Base-by-base conservation (phyloP, 1,140 invertebrate species). In the Aphelinus certus region DNA sequence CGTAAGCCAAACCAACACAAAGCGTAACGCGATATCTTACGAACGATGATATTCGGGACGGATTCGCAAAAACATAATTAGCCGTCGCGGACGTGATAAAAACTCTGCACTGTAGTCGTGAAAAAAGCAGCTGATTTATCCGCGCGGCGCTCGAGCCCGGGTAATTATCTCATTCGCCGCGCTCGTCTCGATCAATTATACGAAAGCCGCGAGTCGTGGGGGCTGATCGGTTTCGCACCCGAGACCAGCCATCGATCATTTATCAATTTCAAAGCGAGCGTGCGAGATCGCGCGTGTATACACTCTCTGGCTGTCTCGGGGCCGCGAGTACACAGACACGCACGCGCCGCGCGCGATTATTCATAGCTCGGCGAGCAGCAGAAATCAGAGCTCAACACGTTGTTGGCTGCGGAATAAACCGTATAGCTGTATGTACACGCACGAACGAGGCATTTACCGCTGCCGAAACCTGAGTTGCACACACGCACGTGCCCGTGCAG, bases 221-320 rank as follows among this genome's bases (percentile, higher is more conserved):
- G 26, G 26, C 26, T 26, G 26, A 26, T 26, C 26, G 26, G 26
- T 26, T 26, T 26, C 26, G 26, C 26, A 26, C 26, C 0, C 26
- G 26, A 26, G 26, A 26, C 26, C 42, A 7, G 26, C 42, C 66
- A 70, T 70, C 68, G 68, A 70, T 70, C 47, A 70, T 70, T 70
- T 70, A 61, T 70, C 68, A 70, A 61, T 70, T 70, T 70, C 46
- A 49, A 51, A 70, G 51, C 48, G 55, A 48, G 66, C 64, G 49
- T 10, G 64, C 9, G 26, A 10, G 63, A 26, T 6, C n/a, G 62
- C 9, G 47, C 63, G 26, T 42, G 49, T 26, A 26, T 26, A 26
- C 26, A 26, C 26, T 26, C 26, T 26, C 26, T 26, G 26, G 26
- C 26, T 26, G 26, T 26, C 26, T 26, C 26, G 26, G 26, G 26